A percentile compares a stretch with the other conserved stretches of the same genome.
phyloP scores from a whole-genome alignment of 2,113 vertebrate genomes.

The Bubalus kerabau region DNA sequence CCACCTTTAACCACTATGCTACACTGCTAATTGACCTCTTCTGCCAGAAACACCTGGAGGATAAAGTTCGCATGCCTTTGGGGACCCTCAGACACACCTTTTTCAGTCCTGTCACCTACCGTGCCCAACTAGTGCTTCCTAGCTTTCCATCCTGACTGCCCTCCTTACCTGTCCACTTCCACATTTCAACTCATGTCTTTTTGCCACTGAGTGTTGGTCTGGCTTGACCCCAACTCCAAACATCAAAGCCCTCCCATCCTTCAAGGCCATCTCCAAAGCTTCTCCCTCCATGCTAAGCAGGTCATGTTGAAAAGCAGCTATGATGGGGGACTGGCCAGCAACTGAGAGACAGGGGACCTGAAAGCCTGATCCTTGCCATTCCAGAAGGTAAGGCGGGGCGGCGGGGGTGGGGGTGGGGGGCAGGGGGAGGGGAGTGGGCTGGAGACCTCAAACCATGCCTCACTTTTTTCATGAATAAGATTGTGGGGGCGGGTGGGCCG shows the following conservation, averaged over 20 bases:
- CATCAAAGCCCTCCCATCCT: not conserved
- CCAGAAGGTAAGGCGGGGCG: not conserved
- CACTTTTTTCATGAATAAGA: not conserved
- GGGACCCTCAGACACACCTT: not conserved
- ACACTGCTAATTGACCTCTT: not conserved
- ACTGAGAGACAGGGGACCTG: not conserved
- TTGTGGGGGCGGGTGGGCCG: too few relatives aligned
- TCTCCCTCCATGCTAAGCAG: not conserved
- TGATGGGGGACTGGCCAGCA: not conserved
- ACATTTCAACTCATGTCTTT: not conserved
- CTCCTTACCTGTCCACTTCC: not conserved
- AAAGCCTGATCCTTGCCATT: not conserved
- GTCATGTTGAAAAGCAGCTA: not conserved
- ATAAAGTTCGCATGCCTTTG: not conserved
- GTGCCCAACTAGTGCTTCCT: too few relatives aligned
- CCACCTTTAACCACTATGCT: not conserved
- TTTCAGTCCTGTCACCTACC: not conserved
- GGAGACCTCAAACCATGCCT: not conserved
- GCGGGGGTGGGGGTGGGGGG: too few relatives aligned
- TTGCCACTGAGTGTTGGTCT: too few relatives aligned
- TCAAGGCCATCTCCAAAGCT: not conserved
- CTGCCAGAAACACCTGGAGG: not conserved
- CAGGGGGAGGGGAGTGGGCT: too few relatives aligned
- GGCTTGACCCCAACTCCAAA: not conserved
- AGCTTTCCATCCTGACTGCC: not conserved